Percentiles rank a stretch among this genome's conserved stretches.
Conservation (phyloP, 1,140 invertebrate genomes). For the Eupristina koningsbergeri region DNA sequence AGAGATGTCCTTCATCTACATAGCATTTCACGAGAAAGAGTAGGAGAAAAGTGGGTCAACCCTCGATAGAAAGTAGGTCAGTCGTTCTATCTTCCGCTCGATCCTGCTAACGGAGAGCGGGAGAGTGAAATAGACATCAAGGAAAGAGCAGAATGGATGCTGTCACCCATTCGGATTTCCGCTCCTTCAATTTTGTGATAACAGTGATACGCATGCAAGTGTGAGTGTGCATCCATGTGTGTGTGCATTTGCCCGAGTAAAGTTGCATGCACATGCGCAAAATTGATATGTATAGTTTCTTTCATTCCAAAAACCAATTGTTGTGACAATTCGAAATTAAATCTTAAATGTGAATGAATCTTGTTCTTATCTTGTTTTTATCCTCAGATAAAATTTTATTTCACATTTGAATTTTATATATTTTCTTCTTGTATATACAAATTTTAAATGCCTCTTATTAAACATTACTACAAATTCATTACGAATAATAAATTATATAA, state of each 20-base stretch:
- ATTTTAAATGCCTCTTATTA: too few species aligned
- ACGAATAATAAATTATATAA: too few species aligned
- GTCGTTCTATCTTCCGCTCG: not conserved
- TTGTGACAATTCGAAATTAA: not conserved
- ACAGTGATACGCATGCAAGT: not conserved
- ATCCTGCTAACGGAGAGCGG: not conserved
- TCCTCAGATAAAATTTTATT: too few species aligned
- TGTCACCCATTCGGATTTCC: not conserved
- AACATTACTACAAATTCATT: too few species aligned
- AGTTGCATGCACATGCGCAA: not conserved
- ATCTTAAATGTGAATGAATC: not conserved
- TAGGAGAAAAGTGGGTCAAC: not conserved
- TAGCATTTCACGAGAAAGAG: not conserved
- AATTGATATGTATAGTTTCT: not conserved
- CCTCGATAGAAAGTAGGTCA: constrained; percentile 6
- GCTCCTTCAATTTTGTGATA: not conserved
- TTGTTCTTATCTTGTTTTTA: not conserved
- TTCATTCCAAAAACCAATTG: not conserved
- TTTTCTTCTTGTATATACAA: too few species aligned
- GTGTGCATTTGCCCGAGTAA: not conserved
- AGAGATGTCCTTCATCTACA: not conserved
- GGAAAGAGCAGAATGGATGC: not conserved
- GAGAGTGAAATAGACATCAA: not conserved
- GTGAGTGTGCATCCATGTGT: not conserved
- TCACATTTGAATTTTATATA: too few species aligned